Percentiles rank a stretch among this genome's conserved stretches.
Conservation (phyloP, 2,888 invertebrate genomes). For the Pammene aurita region DNA sequence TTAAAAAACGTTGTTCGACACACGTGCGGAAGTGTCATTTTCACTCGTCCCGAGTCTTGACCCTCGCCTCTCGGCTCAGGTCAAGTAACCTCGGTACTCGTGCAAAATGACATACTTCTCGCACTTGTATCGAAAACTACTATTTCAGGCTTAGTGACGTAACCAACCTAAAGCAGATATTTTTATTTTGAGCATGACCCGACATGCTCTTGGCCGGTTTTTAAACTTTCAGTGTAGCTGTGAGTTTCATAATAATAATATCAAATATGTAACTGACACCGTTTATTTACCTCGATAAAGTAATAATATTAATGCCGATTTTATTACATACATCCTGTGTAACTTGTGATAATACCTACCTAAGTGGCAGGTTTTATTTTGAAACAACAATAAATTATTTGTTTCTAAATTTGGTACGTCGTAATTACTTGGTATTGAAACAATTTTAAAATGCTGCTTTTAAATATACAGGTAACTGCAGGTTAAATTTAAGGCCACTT, state of each 20-base stretch:
- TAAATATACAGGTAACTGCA: slow-evolving; percentile 53
- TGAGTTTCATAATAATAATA: neutral
- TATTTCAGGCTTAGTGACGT: too few species aligned
- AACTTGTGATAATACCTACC: neutral
- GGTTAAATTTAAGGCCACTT: slow-evolving; percentile 53
- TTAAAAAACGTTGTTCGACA: too few species aligned
- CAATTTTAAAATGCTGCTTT: slow-evolving; percentile 54
- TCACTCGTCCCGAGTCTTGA: too few species aligned
- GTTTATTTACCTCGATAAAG: slow-evolving; percentile 20
- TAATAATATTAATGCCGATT: slow-evolving; percentile 19
- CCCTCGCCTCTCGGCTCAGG: too few species aligned
- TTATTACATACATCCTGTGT: slow-evolving; percentile 16
- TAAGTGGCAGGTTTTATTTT: slow-evolving; percentile 12
- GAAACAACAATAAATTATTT: slow-evolving; percentile 11
- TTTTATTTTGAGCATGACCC: too few species aligned
- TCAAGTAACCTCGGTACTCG: too few species aligned
- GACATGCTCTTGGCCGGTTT: too few species aligned
- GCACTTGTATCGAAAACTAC: too few species aligned
- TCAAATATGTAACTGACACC: neutral
- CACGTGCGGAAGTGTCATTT: too few species aligned
- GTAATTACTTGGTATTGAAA: slow-evolving; percentile 47
- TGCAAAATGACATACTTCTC: too few species aligned
- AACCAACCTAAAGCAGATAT: too few species aligned
- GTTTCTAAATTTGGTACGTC: slow-evolving; percentile 21
- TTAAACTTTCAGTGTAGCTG: too few species aligned